phyloP scores from a whole-genome alignment of 2,888 invertebrate species.

The Morpho helenor region DNA sequence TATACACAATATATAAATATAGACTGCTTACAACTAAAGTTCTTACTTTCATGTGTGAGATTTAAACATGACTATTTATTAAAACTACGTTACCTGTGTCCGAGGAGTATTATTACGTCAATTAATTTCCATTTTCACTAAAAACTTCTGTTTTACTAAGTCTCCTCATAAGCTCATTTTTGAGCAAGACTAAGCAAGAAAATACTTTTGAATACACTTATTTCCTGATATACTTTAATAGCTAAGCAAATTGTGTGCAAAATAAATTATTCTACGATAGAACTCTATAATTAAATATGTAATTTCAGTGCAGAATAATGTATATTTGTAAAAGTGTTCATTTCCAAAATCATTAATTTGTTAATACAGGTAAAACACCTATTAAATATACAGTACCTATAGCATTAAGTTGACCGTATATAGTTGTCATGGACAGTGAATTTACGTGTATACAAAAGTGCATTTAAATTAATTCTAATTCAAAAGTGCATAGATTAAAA shows the following conservation, averaged over 20 bases:
- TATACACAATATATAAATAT: constrained; percentile 50
- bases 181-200: constrained; percentile 22
- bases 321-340: constrained; percentile 23
- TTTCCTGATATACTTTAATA: constrained; percentile 16
- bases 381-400: background rate
- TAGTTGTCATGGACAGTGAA: constrained; percentile 23
- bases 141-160: constrained; percentile 11
- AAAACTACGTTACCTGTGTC: constrained; percentile 33
- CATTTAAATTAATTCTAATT: constrained; percentile 24
- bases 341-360: constrained; percentile 16
- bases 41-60: constrained; percentile 31
- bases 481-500: constrained; percentile 38
- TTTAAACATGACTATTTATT: constrained; percentile 32
- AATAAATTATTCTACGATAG: constrained; percentile 20
- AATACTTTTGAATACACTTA: constrained; percentile 17
- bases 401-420: constrained; percentile 12
- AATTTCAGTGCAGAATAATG: constrained; percentile 22
- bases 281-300: constrained; percentile 16
- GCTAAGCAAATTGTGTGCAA: constrained; percentile 26
- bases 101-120: constrained; percentile 17
- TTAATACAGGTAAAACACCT: constrained; percentile 7
- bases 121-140: constrained; percentile 10
- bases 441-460: constrained; percentile 13
- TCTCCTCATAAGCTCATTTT: constrained; percentile 23
- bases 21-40: constrained; percentile 44